These are phyloP conservation scores for Apis cerana DNA, from an alignment of 1,140 invertebrate species.

Conservation along the genomic window DNA sequence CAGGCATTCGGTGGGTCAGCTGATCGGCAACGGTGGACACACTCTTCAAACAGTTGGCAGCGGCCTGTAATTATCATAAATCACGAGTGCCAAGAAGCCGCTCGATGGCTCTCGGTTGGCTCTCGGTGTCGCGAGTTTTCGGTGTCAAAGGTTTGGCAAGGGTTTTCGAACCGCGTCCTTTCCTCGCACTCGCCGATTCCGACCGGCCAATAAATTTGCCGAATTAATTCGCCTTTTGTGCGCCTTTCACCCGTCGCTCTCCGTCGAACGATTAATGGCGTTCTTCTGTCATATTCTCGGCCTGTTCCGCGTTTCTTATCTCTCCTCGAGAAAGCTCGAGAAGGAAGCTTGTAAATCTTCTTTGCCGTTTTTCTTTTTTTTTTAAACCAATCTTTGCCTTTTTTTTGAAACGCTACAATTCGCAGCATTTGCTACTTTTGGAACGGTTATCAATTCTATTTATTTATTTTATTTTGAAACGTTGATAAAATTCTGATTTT, in stretches of 20 bases:
- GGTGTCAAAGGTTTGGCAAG: constrained; percentile 53
- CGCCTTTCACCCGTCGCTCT: constrained; percentile 57
- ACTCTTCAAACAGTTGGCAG: constrained; percentile 72
- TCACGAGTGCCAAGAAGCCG: constrained; percentile 52
- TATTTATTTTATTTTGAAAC: too few species aligned
- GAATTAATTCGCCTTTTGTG: constrained; percentile 79
- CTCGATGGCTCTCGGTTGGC: constrained; percentile 13
- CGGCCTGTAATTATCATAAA: constrained; percentile 74
- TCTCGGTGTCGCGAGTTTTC: constrained; percentile 3
- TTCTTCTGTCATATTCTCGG: constrained; percentile 54
- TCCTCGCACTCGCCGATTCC: constrained; percentile 2
- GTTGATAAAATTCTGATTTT: too few species aligned
- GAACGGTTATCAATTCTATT: too few species aligned
- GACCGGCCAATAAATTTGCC: constrained; percentile 73
- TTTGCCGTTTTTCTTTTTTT: too few species aligned
- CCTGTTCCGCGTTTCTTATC: constrained; percentile 14
- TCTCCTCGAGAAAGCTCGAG: not conserved
- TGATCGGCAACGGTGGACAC: constrained; percentile 73
- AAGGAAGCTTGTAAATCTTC: not conserved
- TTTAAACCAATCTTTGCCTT: too few species aligned
- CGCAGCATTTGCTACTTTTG: too few species aligned
- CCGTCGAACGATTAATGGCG: constrained; percentile 72
- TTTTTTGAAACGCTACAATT: too few species aligned
- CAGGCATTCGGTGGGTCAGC: constrained; percentile 63
- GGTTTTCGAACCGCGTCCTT: constrained; percentile 6